Evolutionary conservation across 2,113 vertebrate genomes (phyloP), one percentile per base, ranked within the genome.

Genomic region (Xiphophorus couchianus): DNA sequence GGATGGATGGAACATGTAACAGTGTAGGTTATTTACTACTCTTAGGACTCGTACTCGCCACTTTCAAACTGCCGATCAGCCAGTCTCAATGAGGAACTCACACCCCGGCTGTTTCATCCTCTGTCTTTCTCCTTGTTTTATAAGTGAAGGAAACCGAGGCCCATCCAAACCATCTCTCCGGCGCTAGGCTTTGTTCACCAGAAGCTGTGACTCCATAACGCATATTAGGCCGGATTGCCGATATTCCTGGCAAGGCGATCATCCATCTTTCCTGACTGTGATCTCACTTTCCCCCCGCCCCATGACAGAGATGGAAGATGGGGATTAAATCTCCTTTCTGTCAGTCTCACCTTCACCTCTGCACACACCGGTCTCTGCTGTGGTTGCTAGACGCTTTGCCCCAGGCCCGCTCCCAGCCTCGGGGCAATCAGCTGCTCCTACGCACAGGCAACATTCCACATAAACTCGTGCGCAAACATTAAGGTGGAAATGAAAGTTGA

Each of bases 341-440:
- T 79, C 39, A 35, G 60, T 73, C 75, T 84, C 82, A 86, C 80
- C 80, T 77, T 88, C 84, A 83, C 84, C 78, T 82, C 62, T 78
- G 73, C 77, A 62, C 72, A 67, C 68, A 29, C 44, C n/a, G 19
- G 29, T 72, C 42, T 85, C 37, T 71, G 39, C 54, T 62, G 71
- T n/a, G 66, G 48, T 74, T 82, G 62, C 37, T 51, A 74, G 82
- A 63, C 31, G 73, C 42, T 67, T 80, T 70, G 80, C 74, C 79
- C 72, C 9, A 3, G 75, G 80, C 76, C 76, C 69, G 73, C 62
- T 76, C 73, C 61, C 37, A 73, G 77, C 75, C 84, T 81, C 35
- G 28, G 86, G 86, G 69, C 28, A 11, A 77, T 79, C 86, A 74
- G 86, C 84, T 80, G 83, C 74, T 86, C 74, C 60, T 25, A 74